Evolutionary conservation across 1,140 invertebrate genomes (phyloP), one percentile per base, ranked within the genome.

Genomic region (Leptoteleia sp.): DNA sequence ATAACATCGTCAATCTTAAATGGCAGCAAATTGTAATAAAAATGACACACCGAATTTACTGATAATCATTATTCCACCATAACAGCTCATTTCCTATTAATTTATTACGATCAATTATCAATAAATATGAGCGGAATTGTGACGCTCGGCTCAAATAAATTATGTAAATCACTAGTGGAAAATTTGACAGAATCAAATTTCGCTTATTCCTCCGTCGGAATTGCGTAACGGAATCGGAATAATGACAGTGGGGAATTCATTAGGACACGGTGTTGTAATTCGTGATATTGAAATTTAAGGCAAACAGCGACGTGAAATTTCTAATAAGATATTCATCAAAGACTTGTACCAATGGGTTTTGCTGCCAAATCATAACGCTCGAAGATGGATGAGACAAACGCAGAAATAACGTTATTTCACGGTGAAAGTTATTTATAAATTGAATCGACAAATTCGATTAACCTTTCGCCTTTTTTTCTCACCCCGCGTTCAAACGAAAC

Each of bases 201-300:
- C 27, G 17, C 19, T 70, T 47, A 12, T 17, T 42, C 11, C 19
- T 33, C 0, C 3, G 8, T 8, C 0, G 11, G 33, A n/a, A 48
- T 70, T 70, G 59, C 50, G 22, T 59, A 70, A 70, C 25, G 15
- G 9, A 31, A 50, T 11, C 25, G 52, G 16, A 50, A 42, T 48
- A 48, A 40, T 59, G 9, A 42, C 12, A 29, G 15, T 31, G n/a
- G 9, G 22, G 43, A 50, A 42, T 70, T 50, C 43, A 33, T 38
- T 37, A 48, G 33, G 54, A 59, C 22, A 29, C 11, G 19, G 54
- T 59, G 31, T 50, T 59, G 54, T 50, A 70, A 70, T 47, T 47
- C 42, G 17, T 70, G 54, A 25, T 50, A 70, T 59, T 70, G 54
- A 70, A 59, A 70, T 50, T 55, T 55, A 43, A 47, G 19, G n/a